Conservation (phyloP, 2,797 vertebrate genomes). For the Stomatorhinus walkeri region DNA sequence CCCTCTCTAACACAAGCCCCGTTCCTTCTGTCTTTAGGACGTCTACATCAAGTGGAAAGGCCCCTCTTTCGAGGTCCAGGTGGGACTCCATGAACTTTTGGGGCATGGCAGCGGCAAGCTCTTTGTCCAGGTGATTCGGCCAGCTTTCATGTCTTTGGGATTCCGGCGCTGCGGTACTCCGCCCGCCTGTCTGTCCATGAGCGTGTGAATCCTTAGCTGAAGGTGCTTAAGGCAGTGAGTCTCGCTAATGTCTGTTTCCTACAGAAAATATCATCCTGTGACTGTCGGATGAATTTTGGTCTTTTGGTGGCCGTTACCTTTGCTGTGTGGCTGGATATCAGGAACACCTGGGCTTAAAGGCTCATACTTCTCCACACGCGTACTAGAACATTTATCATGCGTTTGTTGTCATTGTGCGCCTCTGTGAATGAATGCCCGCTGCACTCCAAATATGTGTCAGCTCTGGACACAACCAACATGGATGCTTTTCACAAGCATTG, state of each 20-base stretch:
- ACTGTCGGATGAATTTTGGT: neutral
- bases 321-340: neutral
- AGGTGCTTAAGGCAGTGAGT: neutral
- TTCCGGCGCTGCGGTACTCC: neutral
- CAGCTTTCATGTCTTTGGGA: neutral
- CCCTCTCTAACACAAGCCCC: neutral
- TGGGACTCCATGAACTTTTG: constrained; percentile 83
- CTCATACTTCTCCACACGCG: neutral
- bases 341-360: neutral
- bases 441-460: neutral
- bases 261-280: neutral
- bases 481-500: neutral
- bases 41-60: constrained; percentile 79
- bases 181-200: neutral
- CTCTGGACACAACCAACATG: neutral
- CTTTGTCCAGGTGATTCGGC: constrained; percentile 70
- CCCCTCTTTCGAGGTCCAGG: constrained; percentile 84
- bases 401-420: neutral
- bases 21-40: constrained; percentile 55
- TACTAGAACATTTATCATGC: neutral
- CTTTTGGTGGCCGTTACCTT: neutral
- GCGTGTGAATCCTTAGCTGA: neutral
- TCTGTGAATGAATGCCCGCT: neutral
- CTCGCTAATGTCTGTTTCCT: neutral
- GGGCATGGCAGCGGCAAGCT: constrained; percentile 88